A percentile compares a stretch with the other conserved stretches of the same genome.
Conservation (phyloP, 1,140 invertebrate genomes). For the Nylanderia fulva region DNA sequence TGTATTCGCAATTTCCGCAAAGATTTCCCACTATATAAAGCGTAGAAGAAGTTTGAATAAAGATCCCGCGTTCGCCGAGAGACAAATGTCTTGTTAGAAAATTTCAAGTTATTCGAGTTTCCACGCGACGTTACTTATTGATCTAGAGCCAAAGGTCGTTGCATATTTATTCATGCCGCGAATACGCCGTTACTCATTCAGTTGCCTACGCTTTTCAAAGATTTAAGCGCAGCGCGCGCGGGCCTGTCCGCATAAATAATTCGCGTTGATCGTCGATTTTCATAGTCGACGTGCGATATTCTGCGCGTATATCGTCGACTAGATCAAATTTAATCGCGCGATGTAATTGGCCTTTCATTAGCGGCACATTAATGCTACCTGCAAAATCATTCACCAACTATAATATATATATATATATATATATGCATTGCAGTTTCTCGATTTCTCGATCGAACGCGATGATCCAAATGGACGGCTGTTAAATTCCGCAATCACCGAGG, state of each 20-base stretch:
- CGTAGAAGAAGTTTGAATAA: background rate
- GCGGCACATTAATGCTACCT: slow-evolving; percentile 15
- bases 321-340: slow-evolving; percentile 28
- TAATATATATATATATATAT: too few species aligned
- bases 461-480: background rate
- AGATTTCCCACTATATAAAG: slow-evolving; percentile 17
- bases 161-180: background rate
- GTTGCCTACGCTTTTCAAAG: background rate
- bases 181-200: slow-evolving; percentile 1
- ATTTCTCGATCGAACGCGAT: slow-evolving; percentile 4
- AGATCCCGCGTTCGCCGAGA: background rate
- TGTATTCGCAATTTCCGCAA: background rate
- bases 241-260: slow-evolving; percentile 13
- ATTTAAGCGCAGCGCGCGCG: background rate
- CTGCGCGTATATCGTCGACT: background rate
- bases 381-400: too few species aligned
- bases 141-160: background rate
- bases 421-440: background rate
- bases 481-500: slow-evolving; percentile 29
- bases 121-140: slow-evolving; percentile 9
- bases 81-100: background rate
- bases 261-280: background rate
- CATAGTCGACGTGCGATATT: background rate
- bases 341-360: slow-evolving; percentile 54
- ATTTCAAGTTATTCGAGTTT: background rate